These are phyloP conservation scores for Cyprinodon brontotheroides DNA, from an alignment of 2,113 vertebrate genomes.

Conservation along the genomic window DNA sequence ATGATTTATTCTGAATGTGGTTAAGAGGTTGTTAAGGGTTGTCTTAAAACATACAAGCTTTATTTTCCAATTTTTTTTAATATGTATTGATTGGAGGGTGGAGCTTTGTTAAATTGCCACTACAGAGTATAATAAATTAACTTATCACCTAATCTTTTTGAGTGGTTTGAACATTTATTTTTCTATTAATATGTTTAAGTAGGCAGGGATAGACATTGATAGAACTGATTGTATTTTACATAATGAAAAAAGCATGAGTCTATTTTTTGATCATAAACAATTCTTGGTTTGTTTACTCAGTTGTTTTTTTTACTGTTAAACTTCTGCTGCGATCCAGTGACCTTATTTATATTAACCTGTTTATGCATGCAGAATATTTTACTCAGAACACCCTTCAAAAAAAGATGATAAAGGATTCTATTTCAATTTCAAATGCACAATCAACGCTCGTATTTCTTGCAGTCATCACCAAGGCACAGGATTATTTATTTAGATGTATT, in stretches of 20 bases:
- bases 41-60: no score
- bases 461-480: constrained; percentile 1
- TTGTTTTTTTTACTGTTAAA: neutral
- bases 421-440: constrained; percentile 19
- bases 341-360: neutral
- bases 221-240: neutral
- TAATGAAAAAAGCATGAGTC: neutral
- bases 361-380: neutral
- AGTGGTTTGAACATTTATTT: neutral
- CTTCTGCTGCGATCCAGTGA: neutral
- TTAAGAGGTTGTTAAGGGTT: neutral
- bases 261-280: neutral
- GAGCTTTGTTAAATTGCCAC: neutral
- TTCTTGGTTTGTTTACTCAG: neutral
- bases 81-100: neutral
- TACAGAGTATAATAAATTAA: neutral
- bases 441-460: constrained; percentile 2
- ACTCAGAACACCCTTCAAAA: neutral
- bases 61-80: neutral
- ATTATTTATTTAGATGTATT: constrained; percentile 6
- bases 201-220: neutral
- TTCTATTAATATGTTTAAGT: neutral
- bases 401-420: neutral
- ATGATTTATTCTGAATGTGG: neutral
- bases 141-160: no score